These are phyloP conservation scores for Microtus richardsoni DNA, from an alignment of 2,113 vertebrate genomes.

Conservation along the genomic window DNA sequence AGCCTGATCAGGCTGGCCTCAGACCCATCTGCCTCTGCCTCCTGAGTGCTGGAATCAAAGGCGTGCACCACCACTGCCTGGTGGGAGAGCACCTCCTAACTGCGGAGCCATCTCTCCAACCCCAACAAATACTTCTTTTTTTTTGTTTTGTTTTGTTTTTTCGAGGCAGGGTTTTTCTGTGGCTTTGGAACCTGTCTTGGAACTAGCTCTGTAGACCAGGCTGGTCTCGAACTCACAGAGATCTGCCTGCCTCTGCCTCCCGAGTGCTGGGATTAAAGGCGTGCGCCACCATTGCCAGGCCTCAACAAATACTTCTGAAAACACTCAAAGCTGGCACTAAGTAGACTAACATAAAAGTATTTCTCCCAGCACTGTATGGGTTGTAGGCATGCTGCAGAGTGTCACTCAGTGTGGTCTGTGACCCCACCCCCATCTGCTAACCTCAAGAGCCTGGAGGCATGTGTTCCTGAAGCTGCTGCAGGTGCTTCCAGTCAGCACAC, in stretches of 20 bases:
- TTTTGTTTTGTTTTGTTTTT: too few species aligned
- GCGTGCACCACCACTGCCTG: too few species aligned
- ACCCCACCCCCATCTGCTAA: constrained; percentile 13
- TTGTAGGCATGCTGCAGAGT: background rate
- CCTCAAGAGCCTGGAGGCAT: constrained; percentile 80
- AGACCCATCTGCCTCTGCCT: background rate
- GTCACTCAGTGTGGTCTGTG: background rate
- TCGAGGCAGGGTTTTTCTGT: too few species aligned
- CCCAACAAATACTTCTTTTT: background rate
- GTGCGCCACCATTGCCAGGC: too few species aligned
- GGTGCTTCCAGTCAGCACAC: constrained; percentile 78
- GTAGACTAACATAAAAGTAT: background rate
- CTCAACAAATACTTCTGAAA: constrained; percentile 31
- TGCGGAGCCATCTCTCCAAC: background rate
- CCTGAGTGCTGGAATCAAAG: background rate
- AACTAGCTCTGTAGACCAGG: too few species aligned
- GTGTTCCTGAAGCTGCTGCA: constrained; percentile 71
- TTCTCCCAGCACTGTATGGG: background rate
- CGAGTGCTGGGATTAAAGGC: too few species aligned
- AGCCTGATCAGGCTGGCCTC: background rate
- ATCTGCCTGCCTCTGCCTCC: too few species aligned
- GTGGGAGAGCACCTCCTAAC: background rate
- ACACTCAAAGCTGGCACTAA: background rate
- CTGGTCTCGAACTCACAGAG: too few species aligned
- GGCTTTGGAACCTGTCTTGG: too few species aligned